Percentiles rank a stretch among this genome's conserved stretches.
These are phyloP conservation scores for Spilosoma lubricipeda DNA, from an alignment of 2,888 invertebrate species.

Conservation along the genomic window DNA sequence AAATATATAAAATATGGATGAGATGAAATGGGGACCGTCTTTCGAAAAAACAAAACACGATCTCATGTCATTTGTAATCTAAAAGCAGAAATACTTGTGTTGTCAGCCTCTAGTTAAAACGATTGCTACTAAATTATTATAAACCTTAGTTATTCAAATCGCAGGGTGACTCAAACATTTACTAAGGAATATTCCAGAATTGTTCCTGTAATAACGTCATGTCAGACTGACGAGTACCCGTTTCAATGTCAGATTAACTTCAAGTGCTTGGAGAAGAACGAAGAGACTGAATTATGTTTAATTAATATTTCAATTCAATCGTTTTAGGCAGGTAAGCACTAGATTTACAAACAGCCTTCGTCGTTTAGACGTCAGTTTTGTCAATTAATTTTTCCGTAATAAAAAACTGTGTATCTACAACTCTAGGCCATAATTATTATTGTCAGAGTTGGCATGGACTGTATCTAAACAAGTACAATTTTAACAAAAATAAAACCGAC, in stretches of 20 bases:
- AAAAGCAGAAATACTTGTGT: not conserved
- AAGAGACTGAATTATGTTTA: not conserved
- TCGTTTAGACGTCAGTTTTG: not conserved
- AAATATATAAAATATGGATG: too few species aligned
- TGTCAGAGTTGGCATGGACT: too few species aligned
- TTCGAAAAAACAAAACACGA: too few species aligned
- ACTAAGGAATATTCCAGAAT: not conserved
- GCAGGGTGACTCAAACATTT: not conserved
- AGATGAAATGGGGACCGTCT: too few species aligned
- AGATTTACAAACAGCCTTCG: not conserved
- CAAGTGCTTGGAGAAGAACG: not conserved
- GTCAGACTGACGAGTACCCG: slow-evolving; percentile 1
- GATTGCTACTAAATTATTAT: too few species aligned
- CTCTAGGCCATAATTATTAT: too few species aligned
- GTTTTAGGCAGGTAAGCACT: not conserved
- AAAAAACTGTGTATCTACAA: not conserved
- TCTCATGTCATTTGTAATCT: not conserved
- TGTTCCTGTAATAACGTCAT: not conserved
- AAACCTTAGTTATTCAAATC: not conserved
- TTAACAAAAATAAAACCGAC: too few species aligned
- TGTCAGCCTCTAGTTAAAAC: not conserved
- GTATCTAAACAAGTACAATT: too few species aligned
- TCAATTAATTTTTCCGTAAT: not conserved
- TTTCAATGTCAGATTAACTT: slow-evolving; percentile 9
- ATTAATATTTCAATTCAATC: not conserved